Evolutionary conservation across 2,888 invertebrate species (phyloP).

Genomic region (Drosophila dives): DNA sequence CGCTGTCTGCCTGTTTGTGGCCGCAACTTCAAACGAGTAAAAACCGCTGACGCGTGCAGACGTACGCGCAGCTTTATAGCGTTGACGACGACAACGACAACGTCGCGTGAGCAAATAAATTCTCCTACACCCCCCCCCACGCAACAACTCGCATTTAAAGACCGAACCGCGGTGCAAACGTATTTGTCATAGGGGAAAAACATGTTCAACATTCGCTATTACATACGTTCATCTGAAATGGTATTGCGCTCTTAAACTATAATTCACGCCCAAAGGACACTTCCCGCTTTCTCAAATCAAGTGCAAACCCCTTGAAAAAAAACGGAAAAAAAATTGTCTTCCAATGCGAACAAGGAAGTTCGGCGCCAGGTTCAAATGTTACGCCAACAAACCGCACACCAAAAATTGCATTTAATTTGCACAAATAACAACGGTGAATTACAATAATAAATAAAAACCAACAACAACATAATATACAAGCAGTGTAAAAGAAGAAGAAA

Average conservation of each 20-base stretch:
- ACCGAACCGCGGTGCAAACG: constrained; percentile 58
- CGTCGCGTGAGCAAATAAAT: constrained; percentile 60
- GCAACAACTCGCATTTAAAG: constrained; percentile 9
- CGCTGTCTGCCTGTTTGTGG: constrained; percentile 39
- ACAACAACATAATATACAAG: constrained; percentile 24
- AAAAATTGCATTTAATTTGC: constrained; percentile 72
- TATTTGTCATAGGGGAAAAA: constrained; percentile 47
- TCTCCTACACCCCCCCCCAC: constrained; percentile 4
- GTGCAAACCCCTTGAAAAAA: constrained; percentile 32
- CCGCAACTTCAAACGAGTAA: constrained; percentile 71
- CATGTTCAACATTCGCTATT: constrained; percentile 60
- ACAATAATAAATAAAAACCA: constrained; percentile 36
- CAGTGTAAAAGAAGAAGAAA: constrained; percentile 16
- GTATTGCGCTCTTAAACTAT: constrained; percentile 34
- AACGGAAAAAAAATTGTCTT: constrained; percentile 34
- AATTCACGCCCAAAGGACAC: constrained; percentile 2
- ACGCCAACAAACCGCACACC: constrained; percentile 51
- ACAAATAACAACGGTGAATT: constrained; percentile 59
- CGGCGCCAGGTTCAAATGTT: constrained; percentile 71
- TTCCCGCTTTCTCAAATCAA: constrained; percentile 12
- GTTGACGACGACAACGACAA: constrained; percentile 33
- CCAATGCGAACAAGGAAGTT: constrained; percentile 66
- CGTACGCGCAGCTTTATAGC: constrained; percentile 63
- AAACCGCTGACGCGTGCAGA: constrained; percentile 77
- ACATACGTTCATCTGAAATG: constrained; percentile 57